Evolutionary conservation across 2,888 invertebrate genomes (phyloP).

Genomic region (Apodemia duryi): DNA sequence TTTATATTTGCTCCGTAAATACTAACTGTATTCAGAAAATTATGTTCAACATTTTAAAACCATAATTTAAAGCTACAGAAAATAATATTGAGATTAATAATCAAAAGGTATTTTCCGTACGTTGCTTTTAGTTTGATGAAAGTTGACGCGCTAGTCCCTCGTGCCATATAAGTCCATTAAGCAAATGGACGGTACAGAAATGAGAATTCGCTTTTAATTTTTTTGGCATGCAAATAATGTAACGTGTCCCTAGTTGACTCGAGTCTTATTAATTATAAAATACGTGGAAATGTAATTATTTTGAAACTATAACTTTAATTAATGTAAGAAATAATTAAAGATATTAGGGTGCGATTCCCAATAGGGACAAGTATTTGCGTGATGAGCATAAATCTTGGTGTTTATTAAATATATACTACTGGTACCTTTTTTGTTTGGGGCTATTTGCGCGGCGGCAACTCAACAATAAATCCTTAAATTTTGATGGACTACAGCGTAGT

Average conservation of each 20-base stretch:
- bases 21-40: not conserved
- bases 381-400: not conserved
- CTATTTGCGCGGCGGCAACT: no score
- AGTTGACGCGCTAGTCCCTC: constrained; percentile 65
- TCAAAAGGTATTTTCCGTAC: constrained; percentile 69
- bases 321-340: not conserved
- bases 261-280: constrained; percentile 23
- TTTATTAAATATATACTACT: not conserved
- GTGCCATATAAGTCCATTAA: constrained; percentile 74
- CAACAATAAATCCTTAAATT: no score
- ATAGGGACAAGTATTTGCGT: not conserved
- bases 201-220: constrained; percentile 71
- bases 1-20: no score
- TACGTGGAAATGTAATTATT: constrained; percentile 10
- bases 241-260: constrained; percentile 45
- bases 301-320: not conserved
- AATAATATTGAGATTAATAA: constrained; percentile 67
- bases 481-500: no score
- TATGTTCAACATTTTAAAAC: constrained; percentile 14
- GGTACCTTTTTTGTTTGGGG: not conserved
- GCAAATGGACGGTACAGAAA: constrained; percentile 69
- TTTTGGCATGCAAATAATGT: constrained; percentile 65
- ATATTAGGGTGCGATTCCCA: not conserved
- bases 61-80: constrained; percentile 16
- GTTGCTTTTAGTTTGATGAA: constrained; percentile 52